phyloP scores from a whole-genome alignment of 2,113 vertebrate species.

The Tonatia bakeri region DNA sequence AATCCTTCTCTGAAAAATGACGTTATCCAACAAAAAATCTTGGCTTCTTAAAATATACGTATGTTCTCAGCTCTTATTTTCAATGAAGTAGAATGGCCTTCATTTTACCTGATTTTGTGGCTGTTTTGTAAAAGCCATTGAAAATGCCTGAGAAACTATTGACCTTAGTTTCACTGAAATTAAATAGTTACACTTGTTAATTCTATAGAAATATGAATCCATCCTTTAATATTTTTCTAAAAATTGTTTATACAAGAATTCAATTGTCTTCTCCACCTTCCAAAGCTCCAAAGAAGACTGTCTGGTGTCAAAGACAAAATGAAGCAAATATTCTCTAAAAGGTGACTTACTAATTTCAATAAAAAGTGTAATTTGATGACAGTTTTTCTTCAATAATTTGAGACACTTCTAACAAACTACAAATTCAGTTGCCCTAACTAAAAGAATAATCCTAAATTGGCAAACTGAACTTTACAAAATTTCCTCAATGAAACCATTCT shows the following conservation, averaged over 20 bases:
- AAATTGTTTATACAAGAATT: neutral
- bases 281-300: neutral
- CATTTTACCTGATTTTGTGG: neutral
- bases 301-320: neutral
- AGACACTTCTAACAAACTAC: slow-evolving; percentile 3
- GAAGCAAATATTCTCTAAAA: slow-evolving; percentile 20
- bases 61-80: slow-evolving; percentile 1
- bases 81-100: slow-evolving; percentile 33
- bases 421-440: neutral
- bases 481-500: neutral
- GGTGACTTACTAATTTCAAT: neutral
- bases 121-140: neutral
- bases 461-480: neutral
- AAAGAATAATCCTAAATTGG: neutral
- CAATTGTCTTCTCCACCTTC: neutral
- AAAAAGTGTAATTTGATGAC: neutral
- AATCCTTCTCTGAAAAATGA: slow-evolving; percentile 36
- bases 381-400: neutral
- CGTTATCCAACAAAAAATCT: slow-evolving; percentile 17
- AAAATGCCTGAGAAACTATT: slow-evolving; percentile 2
- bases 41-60: neutral
- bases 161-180: neutral
- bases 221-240: neutral
- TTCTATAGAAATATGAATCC: neutral
- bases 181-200: neutral